Conservation (phyloP, 2,113 vertebrate genomes). For the Grantiella picta region DNA sequence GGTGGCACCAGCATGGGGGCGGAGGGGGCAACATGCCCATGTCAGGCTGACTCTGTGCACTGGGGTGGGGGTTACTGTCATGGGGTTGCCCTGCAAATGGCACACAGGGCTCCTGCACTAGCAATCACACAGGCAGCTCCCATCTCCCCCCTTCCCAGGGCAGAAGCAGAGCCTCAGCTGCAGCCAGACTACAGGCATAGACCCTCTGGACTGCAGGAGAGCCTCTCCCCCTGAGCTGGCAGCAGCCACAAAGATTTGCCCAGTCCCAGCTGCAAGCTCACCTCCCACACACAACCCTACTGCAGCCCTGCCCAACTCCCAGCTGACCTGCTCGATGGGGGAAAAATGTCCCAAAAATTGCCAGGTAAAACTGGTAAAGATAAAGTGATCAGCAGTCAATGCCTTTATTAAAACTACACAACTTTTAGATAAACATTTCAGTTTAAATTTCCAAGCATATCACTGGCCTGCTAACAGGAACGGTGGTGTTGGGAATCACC, state of each 20-base stretch:
- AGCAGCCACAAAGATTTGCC: background rate
- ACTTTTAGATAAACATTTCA: constrained; percentile 48
- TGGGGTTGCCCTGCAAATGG: background rate
- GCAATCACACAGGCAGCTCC: background rate
- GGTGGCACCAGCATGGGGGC: background rate
- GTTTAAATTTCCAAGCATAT: constrained; percentile 3
- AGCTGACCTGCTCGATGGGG: background rate
- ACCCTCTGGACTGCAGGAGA: background rate
- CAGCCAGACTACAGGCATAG: background rate
- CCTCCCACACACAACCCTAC: background rate
- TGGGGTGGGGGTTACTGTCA: too few species aligned
- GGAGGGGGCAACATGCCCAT: rapidly evolving
- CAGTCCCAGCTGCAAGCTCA: background rate
- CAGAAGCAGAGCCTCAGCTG: background rate
- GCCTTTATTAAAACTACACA: constrained; percentile 69
- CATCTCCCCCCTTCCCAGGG: background rate
- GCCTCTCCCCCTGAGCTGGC: rapidly evolving
- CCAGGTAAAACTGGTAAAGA: background rate
- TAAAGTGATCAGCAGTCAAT: constrained; percentile 41
- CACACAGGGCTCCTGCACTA: background rate
- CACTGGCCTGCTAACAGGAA: background rate
- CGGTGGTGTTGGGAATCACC: background rate
- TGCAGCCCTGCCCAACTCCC: background rate
- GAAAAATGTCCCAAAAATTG: background rate
- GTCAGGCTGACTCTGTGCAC: rapidly evolving